phyloP scores from a whole-genome alignment of 2,888 invertebrate species.

The Lithophane semibrunnea region DNA sequence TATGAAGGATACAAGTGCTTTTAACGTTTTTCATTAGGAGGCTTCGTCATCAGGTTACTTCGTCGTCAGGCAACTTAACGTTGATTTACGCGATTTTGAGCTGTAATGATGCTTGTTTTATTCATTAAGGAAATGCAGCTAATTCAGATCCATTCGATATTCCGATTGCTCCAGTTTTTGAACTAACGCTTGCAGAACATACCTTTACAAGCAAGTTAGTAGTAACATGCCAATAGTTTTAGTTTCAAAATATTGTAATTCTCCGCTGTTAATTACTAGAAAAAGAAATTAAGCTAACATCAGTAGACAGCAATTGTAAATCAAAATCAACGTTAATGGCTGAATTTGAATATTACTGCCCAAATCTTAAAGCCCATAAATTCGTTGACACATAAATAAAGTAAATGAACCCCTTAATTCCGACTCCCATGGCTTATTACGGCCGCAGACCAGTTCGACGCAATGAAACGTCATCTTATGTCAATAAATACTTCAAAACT shows the following conservation, averaged over 20 bases:
- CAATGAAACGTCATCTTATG: constrained; percentile 27
- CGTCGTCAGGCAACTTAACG: constrained; percentile 3
- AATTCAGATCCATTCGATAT: neutral
- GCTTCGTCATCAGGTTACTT: constrained; percentile 15
- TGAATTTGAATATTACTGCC: constrained; percentile 51
- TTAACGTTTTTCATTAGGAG: constrained; percentile 30
- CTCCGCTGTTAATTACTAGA: neutral
- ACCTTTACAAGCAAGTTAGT: neutral
- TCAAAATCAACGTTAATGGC: constrained; percentile 49
- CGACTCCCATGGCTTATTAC: constrained; percentile 22
- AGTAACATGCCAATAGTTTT: neutral
- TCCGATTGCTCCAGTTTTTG: neutral
- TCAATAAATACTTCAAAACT: constrained; percentile 47
- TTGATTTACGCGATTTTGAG: constrained; percentile 18
- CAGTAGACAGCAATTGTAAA: constrained; percentile 16
- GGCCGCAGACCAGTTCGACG: constrained; percentile 12
- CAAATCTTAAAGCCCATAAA: constrained; percentile 34
- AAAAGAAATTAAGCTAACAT: constrained; percentile 18
- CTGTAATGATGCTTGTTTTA: constrained; percentile 6
- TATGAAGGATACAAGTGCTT: constrained; percentile 34
- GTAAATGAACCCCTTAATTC: constrained; percentile 29
- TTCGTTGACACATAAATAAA: constrained; percentile 42
- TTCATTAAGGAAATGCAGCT: constrained; percentile 1
- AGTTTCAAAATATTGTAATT: constrained; percentile 11
- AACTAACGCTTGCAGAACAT: neutral